Base-by-base conservation (phyloP, 1,140 invertebrate species). In the Camponotus floridanus region DNA sequence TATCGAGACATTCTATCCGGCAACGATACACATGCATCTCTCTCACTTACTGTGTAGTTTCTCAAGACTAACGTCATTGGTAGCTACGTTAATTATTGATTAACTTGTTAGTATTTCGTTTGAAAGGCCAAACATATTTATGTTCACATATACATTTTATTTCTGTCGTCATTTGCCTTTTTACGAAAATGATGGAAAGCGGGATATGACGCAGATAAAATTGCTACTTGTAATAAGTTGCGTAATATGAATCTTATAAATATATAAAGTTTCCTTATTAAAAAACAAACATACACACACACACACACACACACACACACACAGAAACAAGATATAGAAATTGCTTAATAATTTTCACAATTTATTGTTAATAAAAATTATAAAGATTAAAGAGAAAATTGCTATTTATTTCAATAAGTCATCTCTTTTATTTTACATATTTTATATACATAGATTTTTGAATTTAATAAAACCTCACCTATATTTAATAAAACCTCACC, bases 1-100 rank as follows among this genome's bases (percentile, higher is more conserved):
- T 39, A 57, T 48, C 15, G 62, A 51, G 48, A 83, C 59, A 76
- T 67, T 84, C 86, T 85, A 74, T 59, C 18, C 61, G 48, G 21
- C 48, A 76, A 71, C 73, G 61, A 81, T 61, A 85, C 87, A 80
- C 67, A 83, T 76, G 73, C 80, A 59, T 15, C 42, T 62, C 39
- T 42, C 76, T 85, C 65, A 59, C 76, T 33, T 64, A 11, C 83
- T 76, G 26, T 26, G 26, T 26, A 76, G 65, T 86, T 71, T 79
- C 70, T 71, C 18, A 55, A 86, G 80, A 81, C 15, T 70, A 21
- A 61, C 86, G 76, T 85, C 73, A 79, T 7, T 48, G 26, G n/a
- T 21, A 15, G 55, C 13, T 74, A 42, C n/a, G 13, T 26, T 9
- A 51, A 39, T 80, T 70, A 57, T 21, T 26, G 48, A 86, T 62